Conservation (phyloP, 2,113 vertebrate species). For the Otis tarda region DNA sequence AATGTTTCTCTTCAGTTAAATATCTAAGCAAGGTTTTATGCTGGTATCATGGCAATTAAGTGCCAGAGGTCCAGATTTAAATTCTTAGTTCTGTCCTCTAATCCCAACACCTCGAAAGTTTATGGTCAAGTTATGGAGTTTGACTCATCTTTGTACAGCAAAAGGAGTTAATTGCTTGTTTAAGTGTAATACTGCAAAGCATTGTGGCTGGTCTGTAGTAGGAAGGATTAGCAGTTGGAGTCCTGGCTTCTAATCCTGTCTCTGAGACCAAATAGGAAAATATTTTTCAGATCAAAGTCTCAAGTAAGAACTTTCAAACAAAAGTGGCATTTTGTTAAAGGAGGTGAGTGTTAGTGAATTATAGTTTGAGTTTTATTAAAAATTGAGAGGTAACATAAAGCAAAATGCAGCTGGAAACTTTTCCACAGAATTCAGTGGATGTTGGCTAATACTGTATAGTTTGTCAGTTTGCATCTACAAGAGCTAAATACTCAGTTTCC, state of each 20-base stretch:
- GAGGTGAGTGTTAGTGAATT: background rate
- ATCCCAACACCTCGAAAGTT: background rate
- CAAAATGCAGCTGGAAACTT: background rate
- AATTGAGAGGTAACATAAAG: background rate
- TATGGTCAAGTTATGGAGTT: background rate
- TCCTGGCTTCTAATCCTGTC: background rate
- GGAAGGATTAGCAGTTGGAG: slow-evolving; percentile 17
- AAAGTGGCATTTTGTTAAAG: background rate
- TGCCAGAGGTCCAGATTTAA: background rate
- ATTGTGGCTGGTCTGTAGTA: background rate
- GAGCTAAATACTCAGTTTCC: background rate
- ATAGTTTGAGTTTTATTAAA: background rate
- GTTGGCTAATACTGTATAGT: background rate
- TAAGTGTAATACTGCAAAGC: background rate
- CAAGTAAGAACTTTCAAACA: background rate
- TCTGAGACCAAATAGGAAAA: background rate
- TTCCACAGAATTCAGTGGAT: background rate
- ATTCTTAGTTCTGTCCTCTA: background rate
- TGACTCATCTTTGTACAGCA: background rate
- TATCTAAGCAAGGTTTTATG: background rate
- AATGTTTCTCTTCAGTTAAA: background rate
- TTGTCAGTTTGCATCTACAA: background rate
- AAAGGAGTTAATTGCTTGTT: background rate
- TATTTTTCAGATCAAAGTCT: background rate
- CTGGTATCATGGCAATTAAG: background rate